Base-by-base conservation (phyloP, 2,888 invertebrate species). In the Mythimna ferrago region DNA sequence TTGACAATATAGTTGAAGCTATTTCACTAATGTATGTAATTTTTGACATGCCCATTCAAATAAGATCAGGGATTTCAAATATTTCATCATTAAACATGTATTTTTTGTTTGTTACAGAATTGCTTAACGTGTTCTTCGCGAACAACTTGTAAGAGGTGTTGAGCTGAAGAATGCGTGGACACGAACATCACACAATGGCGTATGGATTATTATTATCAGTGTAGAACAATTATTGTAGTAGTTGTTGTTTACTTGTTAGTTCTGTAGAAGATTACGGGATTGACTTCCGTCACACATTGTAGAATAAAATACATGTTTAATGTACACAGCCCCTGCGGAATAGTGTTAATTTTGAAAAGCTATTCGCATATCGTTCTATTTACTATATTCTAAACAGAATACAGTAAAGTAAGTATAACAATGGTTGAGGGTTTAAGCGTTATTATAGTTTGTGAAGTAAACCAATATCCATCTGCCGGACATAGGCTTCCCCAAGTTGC, bases 41-140 rank as follows among this genome's bases (percentile, higher is more conserved):
- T 3, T 54, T 54, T 54, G 11, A 26, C 11, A 14, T 26, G 6
- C 26, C 54, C 16, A 16, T 0, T 32, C 2, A 57, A 32, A 16
- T 32, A 32, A 14, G 32, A n/a, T 63, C 26, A 16, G 38, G n/a
- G 19, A 57, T 51, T 38, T 6, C 2, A 66, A 32, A 11, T 57
- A 38, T 51, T 19, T 66, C 14, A 6, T 53, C 19, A 7, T 16
- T 44, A 10, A 70, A 41, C n/a, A 14, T 6, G 19, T 26, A 2
- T 53, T 32, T 48, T 69, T 61, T 51, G 4, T 19, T 80, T 56
- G 56, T 81, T 83, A 62, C 84, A 88, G 86, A 81, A 38, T 79
- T 80, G 60, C 75, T 78, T 51, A 65, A 64, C 53, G 75, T 54
- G 56, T 81, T 81, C 80, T 74, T 83, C 62, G 76, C 56, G 10